A percentile compares a stretch with the other conserved stretches of the same genome.
phyloP scores from a whole-genome alignment of 2,888 invertebrate species.

The Tigriopus californicus region DNA sequence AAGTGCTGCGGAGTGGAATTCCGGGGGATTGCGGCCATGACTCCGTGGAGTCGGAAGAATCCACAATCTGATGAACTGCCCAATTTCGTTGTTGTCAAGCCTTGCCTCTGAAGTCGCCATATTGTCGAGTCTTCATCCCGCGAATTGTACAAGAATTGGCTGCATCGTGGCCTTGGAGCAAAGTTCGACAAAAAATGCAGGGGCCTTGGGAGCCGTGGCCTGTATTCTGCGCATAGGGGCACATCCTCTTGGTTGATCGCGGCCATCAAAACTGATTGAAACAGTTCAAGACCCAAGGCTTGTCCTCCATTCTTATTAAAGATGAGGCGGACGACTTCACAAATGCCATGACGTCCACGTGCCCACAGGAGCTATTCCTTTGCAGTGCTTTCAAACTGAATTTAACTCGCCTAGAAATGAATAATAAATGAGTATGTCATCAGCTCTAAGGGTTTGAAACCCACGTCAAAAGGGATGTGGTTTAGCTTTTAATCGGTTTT shows the following conservation, averaged over 20 bases:
- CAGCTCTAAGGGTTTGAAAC: too few relatives aligned
- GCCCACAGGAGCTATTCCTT: too few relatives aligned
- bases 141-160: background rate
- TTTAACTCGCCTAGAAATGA: too few relatives aligned
- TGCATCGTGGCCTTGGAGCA: background rate
- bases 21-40: background rate
- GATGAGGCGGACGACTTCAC: too few relatives aligned
- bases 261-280: background rate
- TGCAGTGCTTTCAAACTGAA: too few relatives aligned
- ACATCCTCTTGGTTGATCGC: background rate
- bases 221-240: background rate
- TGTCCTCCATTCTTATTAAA: slow-evolving; percentile 1
- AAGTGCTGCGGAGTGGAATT: background rate
- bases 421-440: too few relatives aligned
- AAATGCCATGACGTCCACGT: too few relatives aligned
- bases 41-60: background rate
- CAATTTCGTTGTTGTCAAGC: background rate
- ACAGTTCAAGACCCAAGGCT: background rate
- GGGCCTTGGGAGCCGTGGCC: background rate
- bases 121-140: background rate
- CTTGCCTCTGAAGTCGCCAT: background rate
- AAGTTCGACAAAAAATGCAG: background rate
- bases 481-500: too few relatives aligned
- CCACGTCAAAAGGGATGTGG: too few relatives aligned
- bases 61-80: background rate